Base-by-base conservation (phyloP, 1,140 invertebrate genomes). In the Pantala flavescens region DNA sequence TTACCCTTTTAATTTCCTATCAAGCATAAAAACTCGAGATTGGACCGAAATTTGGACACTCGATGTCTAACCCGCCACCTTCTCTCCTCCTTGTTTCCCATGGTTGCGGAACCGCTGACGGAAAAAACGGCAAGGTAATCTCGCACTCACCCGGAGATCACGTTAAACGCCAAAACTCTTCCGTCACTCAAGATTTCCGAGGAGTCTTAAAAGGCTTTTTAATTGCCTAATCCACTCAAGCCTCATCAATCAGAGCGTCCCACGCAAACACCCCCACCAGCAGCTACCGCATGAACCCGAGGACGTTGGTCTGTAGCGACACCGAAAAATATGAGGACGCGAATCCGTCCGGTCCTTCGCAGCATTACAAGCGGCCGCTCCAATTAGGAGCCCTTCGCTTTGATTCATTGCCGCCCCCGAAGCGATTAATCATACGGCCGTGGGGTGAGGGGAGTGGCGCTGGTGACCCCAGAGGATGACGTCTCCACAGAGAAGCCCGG, bases 161-260 rank as follows among this genome's bases (percentile, higher is more conserved):
- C 28, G 28, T 36, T 36, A 36, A 63, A 63, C 49, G 16, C n/a
- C 49, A 21, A 19, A 21, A 21, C 16, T 63, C 49, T 21, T 19
- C 49, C 49, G 49, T 63, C 49, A 63, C 49, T 63, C 49, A 63
- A 19, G 49, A 7, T 63, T 63, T 63, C 49, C 1, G 14, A 21
- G 49, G n/a, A 21, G 49, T 21, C n/a, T 63, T 63, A 63, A 63
- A 63, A 63, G 49, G 49, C 16, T 16, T 63, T 63, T 63, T 63
- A 63, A 63, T 63, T 63, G 49, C 49, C 49, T 21, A 63, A 63
- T 63, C 49, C 49, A 63, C 49, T 63, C 49, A 63, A 63, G 49
- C 16, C 49, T 63, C 49, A 63, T 63, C 49, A 63, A 63, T 63
- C 49, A 63, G 49, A 63, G 3, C 49, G n/a, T 63, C 49, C 49